Evolutionary conservation across 1,140 invertebrate species (phyloP), one percentile per base, ranked within the genome.

Genomic region (Hesperophylax magnus): DNA sequence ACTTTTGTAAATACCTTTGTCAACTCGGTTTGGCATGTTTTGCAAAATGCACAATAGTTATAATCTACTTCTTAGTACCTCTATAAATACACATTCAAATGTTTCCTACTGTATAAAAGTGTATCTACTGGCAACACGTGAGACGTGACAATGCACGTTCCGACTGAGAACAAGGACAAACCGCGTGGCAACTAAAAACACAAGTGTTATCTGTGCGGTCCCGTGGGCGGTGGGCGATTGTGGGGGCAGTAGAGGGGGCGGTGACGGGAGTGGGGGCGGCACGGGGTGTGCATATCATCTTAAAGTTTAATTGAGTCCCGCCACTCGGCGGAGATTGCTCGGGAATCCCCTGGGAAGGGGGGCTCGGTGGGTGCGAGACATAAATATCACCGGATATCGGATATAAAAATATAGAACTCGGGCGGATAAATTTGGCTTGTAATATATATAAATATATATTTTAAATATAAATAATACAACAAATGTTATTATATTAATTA

Each of bases 261-360:
- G 9, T 2, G 60, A 4, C 9, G n/a, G 22, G 17, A 11, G 5
- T 31, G 81, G 54, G 18, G 80, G 63, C 17, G 31, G 80, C 78
- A 82, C 77, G 85, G 88, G 76, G 82, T 72, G 87, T 91, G 92
- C 92, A 92, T 92, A 92, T 92, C 91, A 92, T 92, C 92, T 92
- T 92, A 92, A 93, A 92, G 91, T 92, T 93, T 92, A 93, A 92
- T 92, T 92, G 92, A 93, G 92, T 92, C 91, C 87, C 79, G 87
- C 89, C 91, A 86, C 87, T 71, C 87, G 90, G 90, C 88, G 87
- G 88, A 91, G 91, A 92, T 90, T 91, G 88, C 89, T 89, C 88
- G 85, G 86, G 86, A 86, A 84, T 87, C 88, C 86, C 86, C 85
- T 81, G 84, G 82, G 80, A 82, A 81, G 84, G 27, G 24, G 54